Conservation (phyloP, 2,113 vertebrate species). For the Nothoprocta perdicaria region DNA sequence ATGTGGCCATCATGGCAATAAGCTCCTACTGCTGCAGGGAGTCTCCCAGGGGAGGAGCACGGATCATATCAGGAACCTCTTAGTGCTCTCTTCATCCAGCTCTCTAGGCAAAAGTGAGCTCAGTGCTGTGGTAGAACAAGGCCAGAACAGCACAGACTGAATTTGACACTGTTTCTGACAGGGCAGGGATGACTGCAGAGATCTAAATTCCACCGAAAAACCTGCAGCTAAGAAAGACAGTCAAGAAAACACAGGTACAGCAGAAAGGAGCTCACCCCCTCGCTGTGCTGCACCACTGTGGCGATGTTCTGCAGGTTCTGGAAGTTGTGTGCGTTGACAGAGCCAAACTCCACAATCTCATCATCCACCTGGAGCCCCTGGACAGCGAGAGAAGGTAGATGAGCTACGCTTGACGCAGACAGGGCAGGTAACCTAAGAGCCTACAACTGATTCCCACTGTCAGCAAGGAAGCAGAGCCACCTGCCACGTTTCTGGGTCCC, state of each 20-base stretch:
- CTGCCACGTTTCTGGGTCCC: background rate
- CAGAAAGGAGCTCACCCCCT: constrained; percentile 84
- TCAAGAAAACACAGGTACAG: background rate
- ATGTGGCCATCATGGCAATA: background rate
- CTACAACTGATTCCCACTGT: background rate
- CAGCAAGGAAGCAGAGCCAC: background rate
- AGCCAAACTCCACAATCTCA: constrained; percentile 92
- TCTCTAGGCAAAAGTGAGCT: background rate
- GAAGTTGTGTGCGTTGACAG: constrained; percentile 90
- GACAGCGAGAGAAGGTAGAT: background rate
- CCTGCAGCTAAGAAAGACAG: background rate
- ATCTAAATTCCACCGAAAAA: background rate
- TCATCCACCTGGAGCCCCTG: constrained; percentile 91
- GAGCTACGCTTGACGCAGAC: background rate
- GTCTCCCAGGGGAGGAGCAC: background rate
- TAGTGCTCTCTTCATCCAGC: background rate
- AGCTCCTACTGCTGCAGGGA: background rate
- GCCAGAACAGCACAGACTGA: background rate
- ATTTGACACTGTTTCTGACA: background rate
- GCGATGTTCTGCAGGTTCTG: constrained; percentile 91
- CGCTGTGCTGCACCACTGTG: constrained; percentile 92
- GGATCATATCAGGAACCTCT: accelerated
- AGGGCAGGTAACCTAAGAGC: accelerated
- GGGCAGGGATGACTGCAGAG: background rate
- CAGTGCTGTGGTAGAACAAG: background rate